Evolutionary conservation across 2,888 invertebrate genomes (phyloP), one percentile per base, ranked within the genome.

Genomic region (Amblyteles armatorius): DNA sequence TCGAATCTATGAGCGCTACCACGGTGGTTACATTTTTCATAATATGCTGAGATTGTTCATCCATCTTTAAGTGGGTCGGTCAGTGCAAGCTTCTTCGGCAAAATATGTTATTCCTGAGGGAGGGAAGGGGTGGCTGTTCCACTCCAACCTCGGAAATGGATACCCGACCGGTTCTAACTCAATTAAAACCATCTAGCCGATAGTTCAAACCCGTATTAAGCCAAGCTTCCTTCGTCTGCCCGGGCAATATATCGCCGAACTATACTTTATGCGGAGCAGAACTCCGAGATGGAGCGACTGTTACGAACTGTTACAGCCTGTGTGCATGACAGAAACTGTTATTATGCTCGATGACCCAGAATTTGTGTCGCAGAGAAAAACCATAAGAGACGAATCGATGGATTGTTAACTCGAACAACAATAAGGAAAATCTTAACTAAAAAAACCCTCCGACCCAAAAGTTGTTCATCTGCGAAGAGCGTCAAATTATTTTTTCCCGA

Each of bases 141-240:
- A 55, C 6, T 55, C 2, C 19, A 55, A 19, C 2, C 19, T 19
- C 26, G 60, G 55, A 50, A 22, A 69, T 9, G 33, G 29, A 33
- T 22, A 78, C 74, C 52, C 65, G 68, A 72, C 71, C 50, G 44
- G 69, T 16, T 29, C 78, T 84, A 84, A 84, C 81, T 78, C 77
- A 65, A 84, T 84, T 84, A 81, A 22, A 60, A 63, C 52, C 72
- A 73, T 33, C 68, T 19, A 29, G 52, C 40, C 72, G 36, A 72
- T 55, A 40, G 72, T 57, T 57, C 33, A 60, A n/a, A 22, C 22
- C 55, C n/a, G 22, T 55, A 36, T 72, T 22, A 22, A 19, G 22
- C 22, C 26, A 9, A 50, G 50, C 52, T 71, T 33, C 33, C 11
- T 19, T 9, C 29, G 60, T 60, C 33, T 29, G 19, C 29, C 16